These are phyloP conservation scores for Dioctria linearis DNA, from an alignment of 2,888 invertebrate species.

Conservation along the genomic window DNA sequence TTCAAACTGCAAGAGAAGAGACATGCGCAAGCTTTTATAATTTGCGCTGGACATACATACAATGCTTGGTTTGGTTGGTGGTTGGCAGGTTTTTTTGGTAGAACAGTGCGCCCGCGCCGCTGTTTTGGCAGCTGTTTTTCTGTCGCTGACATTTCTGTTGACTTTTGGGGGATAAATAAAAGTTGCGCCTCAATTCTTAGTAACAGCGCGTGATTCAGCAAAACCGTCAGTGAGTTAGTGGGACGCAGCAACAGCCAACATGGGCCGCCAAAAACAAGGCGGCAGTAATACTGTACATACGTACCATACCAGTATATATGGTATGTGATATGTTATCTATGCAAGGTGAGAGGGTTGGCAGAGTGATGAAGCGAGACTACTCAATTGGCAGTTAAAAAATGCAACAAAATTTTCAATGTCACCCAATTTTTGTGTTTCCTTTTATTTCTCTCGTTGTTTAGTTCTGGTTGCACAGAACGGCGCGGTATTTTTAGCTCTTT, in stretches of 20 bases:
- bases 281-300: background rate
- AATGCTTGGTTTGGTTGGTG: no score
- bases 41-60: background rate
- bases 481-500: slow-evolving; percentile 6
- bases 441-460: slow-evolving; percentile 17
- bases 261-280: slow-evolving; percentile 3
- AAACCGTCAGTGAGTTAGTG: slow-evolving; percentile 15
- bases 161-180: slow-evolving; percentile 11
- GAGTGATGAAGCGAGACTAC: background rate
- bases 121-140: slow-evolving; percentile 17
- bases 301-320: no score
- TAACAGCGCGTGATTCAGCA: slow-evolving; percentile 31
- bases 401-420: slow-evolving; percentile 51
- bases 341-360: no score
- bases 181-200: slow-evolving; percentile 14
- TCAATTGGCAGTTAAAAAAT: slow-evolving; percentile 9
- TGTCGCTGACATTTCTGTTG: background rate
- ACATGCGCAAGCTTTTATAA: background rate
- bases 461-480: slow-evolving; percentile 9
- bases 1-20: background rate
- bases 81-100: background rate
- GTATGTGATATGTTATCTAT: no score
- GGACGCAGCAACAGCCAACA: slow-evolving; percentile 13
- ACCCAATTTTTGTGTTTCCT: slow-evolving; percentile 23
- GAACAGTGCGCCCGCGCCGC: background rate